Conservation (phyloP, 1,140 invertebrate species). For the Chelonus insularis region DNA sequence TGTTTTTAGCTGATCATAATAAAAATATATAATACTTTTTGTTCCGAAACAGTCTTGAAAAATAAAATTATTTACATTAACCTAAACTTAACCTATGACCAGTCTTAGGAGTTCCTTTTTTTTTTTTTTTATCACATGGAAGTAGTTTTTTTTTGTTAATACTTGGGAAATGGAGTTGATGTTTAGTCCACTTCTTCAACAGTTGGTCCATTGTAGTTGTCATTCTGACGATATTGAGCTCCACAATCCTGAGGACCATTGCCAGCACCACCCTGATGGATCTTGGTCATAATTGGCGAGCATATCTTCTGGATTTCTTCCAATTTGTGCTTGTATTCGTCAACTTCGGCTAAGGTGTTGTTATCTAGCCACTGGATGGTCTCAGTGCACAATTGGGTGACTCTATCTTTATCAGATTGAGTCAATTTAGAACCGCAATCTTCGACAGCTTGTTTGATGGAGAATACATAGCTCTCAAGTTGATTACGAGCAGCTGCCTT, state of each 20-base stretch:
- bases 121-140: too few species aligned
- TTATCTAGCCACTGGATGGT: neutral
- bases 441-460: neutral
- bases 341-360: neutral
- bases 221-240: neutral
- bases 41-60: too few species aligned
- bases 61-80: too few species aligned
- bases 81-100: too few species aligned
- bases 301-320: neutral
- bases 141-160: too few species aligned
- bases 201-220: neutral
- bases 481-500: neutral
- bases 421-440: neutral
- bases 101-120: too few species aligned
- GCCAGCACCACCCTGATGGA: neutral
- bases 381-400: neutral
- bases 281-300: neutral
- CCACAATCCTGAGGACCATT: neutral
- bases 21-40: too few species aligned
- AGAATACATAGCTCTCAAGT: neutral
- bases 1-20: too few species aligned
- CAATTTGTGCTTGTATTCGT: neutral
- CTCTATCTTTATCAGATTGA: neutral
- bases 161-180: neutral
- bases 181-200: slow-evolving; percentile 1